These are phyloP conservation scores for Macrophya alboannulata DNA, from an alignment of 2,888 invertebrate species.

Conservation along the genomic window DNA sequence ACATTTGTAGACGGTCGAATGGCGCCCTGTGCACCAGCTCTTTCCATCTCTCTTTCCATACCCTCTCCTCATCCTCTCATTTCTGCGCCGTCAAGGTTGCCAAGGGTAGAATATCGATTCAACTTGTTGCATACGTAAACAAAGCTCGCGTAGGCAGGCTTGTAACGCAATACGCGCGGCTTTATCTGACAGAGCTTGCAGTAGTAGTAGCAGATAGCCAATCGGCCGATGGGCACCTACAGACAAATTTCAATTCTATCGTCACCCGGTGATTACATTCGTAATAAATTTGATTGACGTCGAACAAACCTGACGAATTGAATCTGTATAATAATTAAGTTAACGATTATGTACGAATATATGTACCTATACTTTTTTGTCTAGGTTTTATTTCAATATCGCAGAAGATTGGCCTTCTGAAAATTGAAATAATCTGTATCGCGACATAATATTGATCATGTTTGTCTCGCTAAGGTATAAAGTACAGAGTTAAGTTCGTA, in stretches of 20 bases:
- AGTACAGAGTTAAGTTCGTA: not conserved
- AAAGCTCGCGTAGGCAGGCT: constrained; percentile 55
- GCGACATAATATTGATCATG: not conserved
- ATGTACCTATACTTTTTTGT: no score
- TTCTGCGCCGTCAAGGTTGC: constrained; percentile 49
- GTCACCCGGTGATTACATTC: not conserved
- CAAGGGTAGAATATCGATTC: constrained; percentile 66
- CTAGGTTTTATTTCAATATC: not conserved
- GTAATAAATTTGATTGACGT: not conserved
- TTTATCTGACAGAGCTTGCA: not conserved
- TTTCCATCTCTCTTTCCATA: constrained; percentile 51
- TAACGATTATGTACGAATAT: not conserved
- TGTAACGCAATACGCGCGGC: constrained; percentile 37
- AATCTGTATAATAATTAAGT: not conserved
- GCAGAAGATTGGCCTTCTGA: not conserved
- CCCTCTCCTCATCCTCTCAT: constrained; percentile 26
- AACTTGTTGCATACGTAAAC: constrained; percentile 73
- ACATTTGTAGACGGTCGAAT: constrained; percentile 3
- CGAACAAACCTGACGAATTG: not conserved
- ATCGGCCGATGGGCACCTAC: not conserved
- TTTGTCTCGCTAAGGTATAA: not conserved
- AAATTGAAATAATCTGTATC: not conserved
- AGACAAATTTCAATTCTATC: not conserved
- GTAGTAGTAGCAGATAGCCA: not conserved
- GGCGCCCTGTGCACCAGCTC: not conserved